Base-by-base conservation (phyloP, 2,113 vertebrate species). In the Elachura formosa region DNA sequence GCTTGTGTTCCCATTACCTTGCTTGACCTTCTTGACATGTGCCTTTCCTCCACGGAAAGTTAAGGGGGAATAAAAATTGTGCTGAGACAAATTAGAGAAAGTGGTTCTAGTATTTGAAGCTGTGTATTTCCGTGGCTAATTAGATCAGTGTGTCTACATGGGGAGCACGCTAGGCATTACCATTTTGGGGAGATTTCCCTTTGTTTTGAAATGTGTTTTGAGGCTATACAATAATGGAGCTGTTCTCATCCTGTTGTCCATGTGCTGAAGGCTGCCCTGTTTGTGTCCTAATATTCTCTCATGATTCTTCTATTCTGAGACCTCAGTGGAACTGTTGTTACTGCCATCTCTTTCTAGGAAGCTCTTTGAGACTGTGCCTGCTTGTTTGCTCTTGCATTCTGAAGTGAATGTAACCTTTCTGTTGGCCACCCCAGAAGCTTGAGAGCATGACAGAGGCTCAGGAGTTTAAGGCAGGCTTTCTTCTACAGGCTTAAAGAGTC, bases 401-500 rank as follows among this genome's bases (percentile, higher is more conserved):
- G 76, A 63, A 43, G 52, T 16, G 61, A 78, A 49, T 33, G 58
- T 93, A 49, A 54, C 78, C 62, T 87, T 89, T 81, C 55, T 55
- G 48, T 29, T 79, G 87, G 66, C 67, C 52, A 87, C 49, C 25
- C 31, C 26, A 93, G 80, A 61, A 94, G 72, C 51, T 31, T 3
- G 3, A 48, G 73, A 84, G 52, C 66, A 25, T 58, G 48, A 63
- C 48, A 43, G 77, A 74, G 43, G 64, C 87, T 94, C 68, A 84
- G 66, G 77, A 91, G 45, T 95, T 93, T 87, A 91, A 82, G 81
- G 52, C 40, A 91, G 81, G 29, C 73, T 94, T 93, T 93, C 49
- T 93, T 10, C 28, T 89, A 52, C 28, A 79, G 49, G 56, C 52
- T 93, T 68, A 45, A 34, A 51, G 77, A 91, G 71, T 91, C 78